Evolutionary conservation across 2,888 invertebrate species (phyloP).

Genomic region (Nebria salina): DNA sequence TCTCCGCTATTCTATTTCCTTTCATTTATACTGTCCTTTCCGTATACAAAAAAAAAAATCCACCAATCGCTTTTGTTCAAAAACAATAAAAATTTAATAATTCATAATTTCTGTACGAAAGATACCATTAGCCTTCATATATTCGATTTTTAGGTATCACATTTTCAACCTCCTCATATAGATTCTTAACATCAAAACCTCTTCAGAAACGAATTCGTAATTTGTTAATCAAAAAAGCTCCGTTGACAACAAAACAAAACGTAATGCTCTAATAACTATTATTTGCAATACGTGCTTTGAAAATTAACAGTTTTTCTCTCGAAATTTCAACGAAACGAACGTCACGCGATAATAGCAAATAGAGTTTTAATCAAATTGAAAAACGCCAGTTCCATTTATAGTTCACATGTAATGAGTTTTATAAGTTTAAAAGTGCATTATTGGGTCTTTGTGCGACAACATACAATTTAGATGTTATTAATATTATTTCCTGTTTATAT

Average conservation of each 20-base stretch:
- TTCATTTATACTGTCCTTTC: not conserved
- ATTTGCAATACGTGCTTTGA: constrained; percentile 11
- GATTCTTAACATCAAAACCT: too few species aligned
- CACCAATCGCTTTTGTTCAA: constrained; percentile 6
- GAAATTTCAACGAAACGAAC: not conserved
- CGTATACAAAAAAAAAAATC: not conserved
- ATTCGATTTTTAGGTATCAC: not conserved
- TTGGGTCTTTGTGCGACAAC: not conserved
- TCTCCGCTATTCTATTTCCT: not conserved
- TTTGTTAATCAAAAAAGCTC: too few species aligned
- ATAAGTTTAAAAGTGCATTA: not conserved
- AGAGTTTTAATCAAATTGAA: not conserved
- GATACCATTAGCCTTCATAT: not conserved
- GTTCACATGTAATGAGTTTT: not conserved
- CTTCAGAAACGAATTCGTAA: too few species aligned
- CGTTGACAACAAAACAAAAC: not conserved
- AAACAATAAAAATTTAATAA: constrained; percentile 25
- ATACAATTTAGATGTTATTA: too few species aligned
- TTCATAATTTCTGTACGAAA: not conserved
- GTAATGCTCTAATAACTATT: constrained; percentile 5
- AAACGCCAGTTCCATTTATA: not conserved
- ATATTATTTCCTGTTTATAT: too few species aligned
- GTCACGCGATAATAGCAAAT: not conserved
- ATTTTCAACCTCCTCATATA: not conserved
- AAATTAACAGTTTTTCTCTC: constrained; percentile 11